Evolutionary conservation across 1,140 invertebrate genomes (phyloP).

Genomic region (Drosophila melanogaster): DNA sequence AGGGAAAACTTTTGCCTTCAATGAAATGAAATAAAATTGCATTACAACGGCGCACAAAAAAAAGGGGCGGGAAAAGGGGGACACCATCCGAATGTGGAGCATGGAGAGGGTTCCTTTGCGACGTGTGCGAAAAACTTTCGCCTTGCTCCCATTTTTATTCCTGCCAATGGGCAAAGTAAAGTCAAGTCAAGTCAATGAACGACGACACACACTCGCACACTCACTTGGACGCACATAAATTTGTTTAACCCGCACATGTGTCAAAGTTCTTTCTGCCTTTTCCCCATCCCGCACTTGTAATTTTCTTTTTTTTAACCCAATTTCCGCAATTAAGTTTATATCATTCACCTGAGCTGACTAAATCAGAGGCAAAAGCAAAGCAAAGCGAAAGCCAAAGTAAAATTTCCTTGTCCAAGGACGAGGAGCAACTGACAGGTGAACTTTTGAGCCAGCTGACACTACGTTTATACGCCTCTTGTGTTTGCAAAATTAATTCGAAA

Average conservation of each 20-base stretch:
- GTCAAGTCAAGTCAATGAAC: slow-evolving; percentile 77
- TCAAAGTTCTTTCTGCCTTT: slow-evolving; percentile 64
- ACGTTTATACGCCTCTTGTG: slow-evolving; percentile 7
- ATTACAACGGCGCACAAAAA: slow-evolving; percentile 72
- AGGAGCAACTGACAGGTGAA: slow-evolving; percentile 37
- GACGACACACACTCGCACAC: slow-evolving; percentile 39
- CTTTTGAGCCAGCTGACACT: slow-evolving; percentile 14
- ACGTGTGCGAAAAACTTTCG: slow-evolving; percentile 76
- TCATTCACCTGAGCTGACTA: slow-evolving; percentile 66
- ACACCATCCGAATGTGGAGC: no score
- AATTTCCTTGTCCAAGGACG: slow-evolving; percentile 29
- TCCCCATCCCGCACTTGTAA: neutral
- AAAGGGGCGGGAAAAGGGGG: slow-evolving; percentile 5
- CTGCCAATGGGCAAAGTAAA: slow-evolving; percentile 65
- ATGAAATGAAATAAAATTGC: slow-evolving; percentile 83
- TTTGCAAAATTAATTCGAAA: neutral
- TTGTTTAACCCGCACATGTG: slow-evolving; percentile 81
- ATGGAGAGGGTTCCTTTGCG: slow-evolving; percentile 27
- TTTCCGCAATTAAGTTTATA: slow-evolving; percentile 83
- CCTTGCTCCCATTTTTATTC: slow-evolving; percentile 62
- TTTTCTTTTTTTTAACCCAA: slow-evolving; percentile 67
- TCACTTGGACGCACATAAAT: slow-evolving; percentile 57
- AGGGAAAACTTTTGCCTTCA: slow-evolving; percentile 79
- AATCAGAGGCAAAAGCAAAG: slow-evolving; percentile 33
- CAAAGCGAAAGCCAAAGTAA: slow-evolving; percentile 30